Evolutionary conservation across 92 coral and sea anemone species (phyloP).

Genomic region (Bergia puertoricense): DNA sequence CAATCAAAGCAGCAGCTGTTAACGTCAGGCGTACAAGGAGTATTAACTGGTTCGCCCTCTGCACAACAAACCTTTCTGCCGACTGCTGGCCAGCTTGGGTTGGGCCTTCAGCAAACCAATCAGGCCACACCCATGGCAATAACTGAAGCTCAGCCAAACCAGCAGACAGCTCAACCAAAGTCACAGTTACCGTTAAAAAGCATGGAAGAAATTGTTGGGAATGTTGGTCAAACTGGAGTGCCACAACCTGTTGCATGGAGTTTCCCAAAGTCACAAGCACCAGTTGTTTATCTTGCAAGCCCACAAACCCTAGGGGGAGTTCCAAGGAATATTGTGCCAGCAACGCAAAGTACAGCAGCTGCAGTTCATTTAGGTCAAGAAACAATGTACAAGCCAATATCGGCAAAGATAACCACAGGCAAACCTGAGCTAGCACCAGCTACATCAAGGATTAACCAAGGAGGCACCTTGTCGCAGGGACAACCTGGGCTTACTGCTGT

Average conservation of each 20-base stretch:
- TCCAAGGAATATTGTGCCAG: slow-evolving; percentile 73
- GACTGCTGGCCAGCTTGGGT: slow-evolving; percentile 17
- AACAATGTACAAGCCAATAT: slow-evolving; percentile 31
- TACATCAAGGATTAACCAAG: slow-evolving; percentile 38
- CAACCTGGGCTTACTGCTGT: slow-evolving; percentile 40
- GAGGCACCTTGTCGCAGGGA: slow-evolving; percentile 33
- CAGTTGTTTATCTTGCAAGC: slow-evolving; percentile 85
- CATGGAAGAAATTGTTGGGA: slow-evolving; percentile 87
- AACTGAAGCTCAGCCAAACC: slow-evolving; percentile 34
- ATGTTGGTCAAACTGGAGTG: slow-evolving; percentile 69
- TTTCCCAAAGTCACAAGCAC: slow-evolving; percentile 61
- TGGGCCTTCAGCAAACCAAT: slow-evolving; percentile 2
- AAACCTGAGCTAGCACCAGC: slow-evolving; percentile 44
- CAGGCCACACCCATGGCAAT: slow-evolving; percentile 33
- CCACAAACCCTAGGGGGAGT: slow-evolving; percentile 89
- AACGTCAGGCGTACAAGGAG: background rate
- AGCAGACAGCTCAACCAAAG: slow-evolving; percentile 34
- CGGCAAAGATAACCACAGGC: slow-evolving; percentile 36
- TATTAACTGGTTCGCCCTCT: background rate
- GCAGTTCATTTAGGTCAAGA: slow-evolving; percentile 37
- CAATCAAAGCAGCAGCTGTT: slow-evolving; percentile 33
- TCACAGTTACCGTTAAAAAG: slow-evolving; percentile 83
- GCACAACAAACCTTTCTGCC: slow-evolving; percentile 14
- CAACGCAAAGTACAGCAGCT: slow-evolving; percentile 5
- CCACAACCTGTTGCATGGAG: slow-evolving; percentile 66